Evolutionary conservation across 2,888 invertebrate species (phyloP), one percentile per base, ranked within the genome.

Genomic region (Pammene fasciana): DNA sequence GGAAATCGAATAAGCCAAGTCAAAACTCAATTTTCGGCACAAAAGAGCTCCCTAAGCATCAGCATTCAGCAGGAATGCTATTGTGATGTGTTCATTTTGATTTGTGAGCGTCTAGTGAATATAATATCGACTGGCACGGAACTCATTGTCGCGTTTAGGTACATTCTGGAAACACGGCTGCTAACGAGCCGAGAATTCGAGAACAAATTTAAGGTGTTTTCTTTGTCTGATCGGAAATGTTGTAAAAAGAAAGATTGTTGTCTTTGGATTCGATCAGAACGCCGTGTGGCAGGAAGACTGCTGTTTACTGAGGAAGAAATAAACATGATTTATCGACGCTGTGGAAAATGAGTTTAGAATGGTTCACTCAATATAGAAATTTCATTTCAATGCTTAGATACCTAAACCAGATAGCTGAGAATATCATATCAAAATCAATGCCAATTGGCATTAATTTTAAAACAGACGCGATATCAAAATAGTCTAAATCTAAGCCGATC

Each of bases 21-120:
- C 73, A 73, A 73, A 74, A 74, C 73, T 73, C 74, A 72, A 74
- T 76, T 72, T 72, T 66, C 52, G 67, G 26, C 72, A 76, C 75
- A 75, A 77, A 77, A 65, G 73, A 57, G 65, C 71, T 56, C 67
- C 75, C 71, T 74, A 62, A 73, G 74, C 76, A 75, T 72, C 76
- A 71, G 73, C 70, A 75, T 75, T 76, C 76, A 74, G 70, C 65
- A 67, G 72, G 65, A 73, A 70, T 68, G 72, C 75, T 75, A 76
- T 77, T 77, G 77, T 77, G 72, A 72, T 73, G 71, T 73, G 73
- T 75, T 74, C 75, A 75, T 77, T 74, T 74, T 74, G 75, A 75
- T 75, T 77, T 73, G 71, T 59, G 60, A 65, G 72, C 67, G 64
- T 57, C 70, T 71, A 62, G 71, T 59, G 57, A 67, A 67, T 67